These are phyloP conservation scores for Melanerpes formicivorus DNA, from an alignment of 2,113 vertebrate species.

Conservation along the genomic window DNA sequence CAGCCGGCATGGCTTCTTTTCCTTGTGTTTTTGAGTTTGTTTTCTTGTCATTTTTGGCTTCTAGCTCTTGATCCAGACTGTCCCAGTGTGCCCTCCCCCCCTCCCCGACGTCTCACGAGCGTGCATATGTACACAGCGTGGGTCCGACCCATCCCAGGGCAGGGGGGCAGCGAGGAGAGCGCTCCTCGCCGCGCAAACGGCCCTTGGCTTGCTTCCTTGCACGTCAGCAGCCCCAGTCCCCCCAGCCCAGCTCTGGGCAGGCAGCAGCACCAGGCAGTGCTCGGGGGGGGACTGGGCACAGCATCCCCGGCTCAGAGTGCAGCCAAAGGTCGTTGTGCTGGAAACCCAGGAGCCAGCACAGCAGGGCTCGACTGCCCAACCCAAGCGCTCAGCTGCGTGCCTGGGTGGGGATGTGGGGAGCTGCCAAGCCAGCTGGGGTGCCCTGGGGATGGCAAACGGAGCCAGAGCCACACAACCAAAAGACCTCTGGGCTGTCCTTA, in stretches of 20 bases:
- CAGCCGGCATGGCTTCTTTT: constrained; percentile 80
- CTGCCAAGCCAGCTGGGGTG: background rate
- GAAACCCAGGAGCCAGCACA: background rate
- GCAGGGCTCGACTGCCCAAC: background rate
- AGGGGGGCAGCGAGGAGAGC: background rate
- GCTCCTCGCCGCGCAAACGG: background rate
- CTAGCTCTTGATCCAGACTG: constrained; percentile 63
- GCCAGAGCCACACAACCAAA: background rate
- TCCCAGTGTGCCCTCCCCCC: constrained; percentile 41
- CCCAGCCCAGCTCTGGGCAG: background rate
- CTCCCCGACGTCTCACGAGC: constrained; percentile 32
- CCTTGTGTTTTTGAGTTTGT: constrained; percentile 59
- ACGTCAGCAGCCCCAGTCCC: accelerated
- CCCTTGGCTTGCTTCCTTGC: background rate
- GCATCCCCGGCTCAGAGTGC: background rate
- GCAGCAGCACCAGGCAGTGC: background rate
- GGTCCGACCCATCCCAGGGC: constrained; percentile 26
- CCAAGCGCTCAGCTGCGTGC: accelerated
- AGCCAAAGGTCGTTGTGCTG: background rate
- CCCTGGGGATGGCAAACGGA: background rate
- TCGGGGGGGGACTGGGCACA: accelerated
- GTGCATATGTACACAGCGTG: constrained; percentile 47
- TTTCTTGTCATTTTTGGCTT: constrained; percentile 68
- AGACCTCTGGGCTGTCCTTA: background rate
- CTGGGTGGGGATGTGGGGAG: background rate